phyloP scores from a whole-genome alignment of 2,888 invertebrate species.

The Phania funesta region DNA sequence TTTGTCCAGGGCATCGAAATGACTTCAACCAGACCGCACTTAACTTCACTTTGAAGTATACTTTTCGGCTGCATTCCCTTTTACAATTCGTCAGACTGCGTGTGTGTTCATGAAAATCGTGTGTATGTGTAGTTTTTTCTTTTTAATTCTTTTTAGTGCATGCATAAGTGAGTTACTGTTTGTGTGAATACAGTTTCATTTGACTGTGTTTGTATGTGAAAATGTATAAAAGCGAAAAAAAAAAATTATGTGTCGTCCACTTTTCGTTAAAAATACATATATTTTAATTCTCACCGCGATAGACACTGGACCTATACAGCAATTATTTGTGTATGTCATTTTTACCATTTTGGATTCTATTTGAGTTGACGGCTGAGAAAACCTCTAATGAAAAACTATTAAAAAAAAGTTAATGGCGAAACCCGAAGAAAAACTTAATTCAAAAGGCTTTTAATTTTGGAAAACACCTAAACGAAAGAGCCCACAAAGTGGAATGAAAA shows the following conservation, averaged over 20 bases:
- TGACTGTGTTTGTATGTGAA: conserved; percentile 4
- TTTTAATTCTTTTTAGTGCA: conserved; percentile 13
- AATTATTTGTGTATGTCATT: background rate
- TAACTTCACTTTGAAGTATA: conserved; percentile 66
- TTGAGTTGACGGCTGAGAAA: background rate
- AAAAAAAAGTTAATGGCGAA: background rate
- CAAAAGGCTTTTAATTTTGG: background rate
- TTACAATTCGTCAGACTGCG: conserved; percentile 36
- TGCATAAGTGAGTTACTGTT: conserved; percentile 29
- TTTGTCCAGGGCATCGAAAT: conserved; percentile 54
- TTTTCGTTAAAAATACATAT: conserved; percentile 11
- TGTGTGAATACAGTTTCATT: background rate
- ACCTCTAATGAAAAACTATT: conserved; percentile 29
- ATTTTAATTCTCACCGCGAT: background rate
- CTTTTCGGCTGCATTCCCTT: conserved; percentile 63
- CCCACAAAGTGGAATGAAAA: background rate
- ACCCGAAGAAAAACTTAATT: background rate
- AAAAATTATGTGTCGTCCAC: background rate
- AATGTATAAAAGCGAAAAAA: background rate
- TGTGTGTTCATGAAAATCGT: conserved; percentile 1
- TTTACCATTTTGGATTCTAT: background rate
- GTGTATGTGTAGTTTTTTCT: background rate
- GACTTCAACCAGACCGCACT: conserved; percentile 64
- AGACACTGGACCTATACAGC: background rate
- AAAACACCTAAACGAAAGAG: background rate